A percentile compares a stretch with the other conserved stretches of the same genome.
phyloP scores from a whole-genome alignment of 2,888 invertebrate species.

The Argyresthia albistria region DNA sequence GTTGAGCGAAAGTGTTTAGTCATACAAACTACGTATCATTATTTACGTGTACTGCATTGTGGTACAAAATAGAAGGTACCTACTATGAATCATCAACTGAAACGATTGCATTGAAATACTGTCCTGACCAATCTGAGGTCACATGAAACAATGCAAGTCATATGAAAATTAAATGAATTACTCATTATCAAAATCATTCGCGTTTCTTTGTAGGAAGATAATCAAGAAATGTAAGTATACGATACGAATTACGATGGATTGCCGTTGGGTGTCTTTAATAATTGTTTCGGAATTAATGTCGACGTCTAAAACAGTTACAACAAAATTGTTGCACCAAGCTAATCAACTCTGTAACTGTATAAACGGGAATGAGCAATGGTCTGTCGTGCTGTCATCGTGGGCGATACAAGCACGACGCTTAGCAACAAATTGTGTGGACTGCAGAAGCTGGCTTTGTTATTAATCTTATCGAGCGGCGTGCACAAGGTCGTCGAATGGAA shows the following conservation, averaged over 20 bases:
- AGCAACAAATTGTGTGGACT: neutral
- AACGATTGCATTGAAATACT: slow-evolving; percentile 28
- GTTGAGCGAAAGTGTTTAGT: neutral
- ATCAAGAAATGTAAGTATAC: too few relatives aligned
- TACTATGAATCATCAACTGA: slow-evolving; percentile 34
- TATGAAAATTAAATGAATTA: slow-evolving; percentile 50
- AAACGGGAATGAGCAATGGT: too few relatives aligned
- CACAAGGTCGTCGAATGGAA: slow-evolving; percentile 67
- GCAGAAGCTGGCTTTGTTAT: slow-evolving; percentile 23
- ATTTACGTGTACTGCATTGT: neutral
- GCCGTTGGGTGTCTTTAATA: too few relatives aligned
- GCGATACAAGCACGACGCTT: too few relatives aligned
- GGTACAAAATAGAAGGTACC: slow-evolving; percentile 6
- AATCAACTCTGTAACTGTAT: too few relatives aligned
- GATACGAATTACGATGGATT: too few relatives aligned
- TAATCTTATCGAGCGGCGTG: slow-evolving; percentile 39
- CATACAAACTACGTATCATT: slow-evolving; percentile 1
- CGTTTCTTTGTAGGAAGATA: neutral
- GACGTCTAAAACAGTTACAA: too few relatives aligned
- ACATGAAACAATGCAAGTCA: slow-evolving; percentile 39
- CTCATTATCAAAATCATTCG: slow-evolving; percentile 21
- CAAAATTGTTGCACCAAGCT: too few relatives aligned
- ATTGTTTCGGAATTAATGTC: too few relatives aligned
- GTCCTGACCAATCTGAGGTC: slow-evolving; percentile 45
- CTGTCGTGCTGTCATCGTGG: too few relatives aligned